A percentile compares a stretch with the other conserved stretches of the same genome.
These are phyloP conservation scores for Caenorhabditis japonica DNA, from an alignment of 2,888 invertebrate genomes.

Conservation along the genomic window DNA sequence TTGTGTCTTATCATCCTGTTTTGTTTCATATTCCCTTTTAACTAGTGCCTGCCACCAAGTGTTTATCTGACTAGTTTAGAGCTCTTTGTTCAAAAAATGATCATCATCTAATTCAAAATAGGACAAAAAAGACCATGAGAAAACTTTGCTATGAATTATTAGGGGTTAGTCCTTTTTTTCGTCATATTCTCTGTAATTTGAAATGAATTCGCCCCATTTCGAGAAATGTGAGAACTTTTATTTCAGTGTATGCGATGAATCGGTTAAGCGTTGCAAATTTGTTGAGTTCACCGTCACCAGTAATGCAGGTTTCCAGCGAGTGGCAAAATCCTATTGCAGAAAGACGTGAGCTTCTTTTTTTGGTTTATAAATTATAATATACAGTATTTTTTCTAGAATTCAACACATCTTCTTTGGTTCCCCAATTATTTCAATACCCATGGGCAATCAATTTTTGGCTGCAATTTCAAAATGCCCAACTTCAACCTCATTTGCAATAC, in stretches of 20 bases:
- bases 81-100: too few species aligned
- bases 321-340: constrained; percentile 26
- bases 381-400: constrained; percentile 8
- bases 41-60: background rate
- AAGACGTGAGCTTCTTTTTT: constrained; percentile 13
- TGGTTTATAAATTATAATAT: too few species aligned
- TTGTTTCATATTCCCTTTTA: too few species aligned
- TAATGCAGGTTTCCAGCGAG: constrained; percentile 14
- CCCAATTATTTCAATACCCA: constrained; percentile 37
- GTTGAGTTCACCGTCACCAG: constrained; percentile 19
- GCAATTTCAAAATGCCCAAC: constrained; percentile 43
- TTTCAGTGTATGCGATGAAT: constrained; percentile 40
- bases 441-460: constrained; percentile 43
- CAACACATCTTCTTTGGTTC: constrained; percentile 2
- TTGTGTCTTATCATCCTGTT: background rate
- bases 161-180: constrained; percentile 19
- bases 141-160: constrained; percentile 28
- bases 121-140: too few species aligned
- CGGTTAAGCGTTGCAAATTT: constrained; percentile 41
- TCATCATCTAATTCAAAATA: too few species aligned
- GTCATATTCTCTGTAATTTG: background rate
- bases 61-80: background rate
- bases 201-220: background rate
- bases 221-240: constrained; percentile 33
- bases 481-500: constrained; percentile 37